Conservation (phyloP, 30 jellyfish, hydroid and myxozoan genomes). For the Mastigias papua region DNA sequence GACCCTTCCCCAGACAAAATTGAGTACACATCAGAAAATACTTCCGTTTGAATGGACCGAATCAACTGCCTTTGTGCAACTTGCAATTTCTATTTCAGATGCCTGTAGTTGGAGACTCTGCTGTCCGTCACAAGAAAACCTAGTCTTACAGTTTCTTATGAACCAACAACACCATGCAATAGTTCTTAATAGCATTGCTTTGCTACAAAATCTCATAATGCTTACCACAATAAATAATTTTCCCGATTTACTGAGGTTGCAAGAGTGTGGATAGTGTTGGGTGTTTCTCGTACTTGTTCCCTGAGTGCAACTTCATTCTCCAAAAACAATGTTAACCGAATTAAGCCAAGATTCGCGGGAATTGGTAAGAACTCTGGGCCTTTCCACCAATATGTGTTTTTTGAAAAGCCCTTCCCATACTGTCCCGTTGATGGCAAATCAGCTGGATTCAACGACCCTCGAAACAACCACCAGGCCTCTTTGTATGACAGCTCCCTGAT, state of each 20-base stretch:
- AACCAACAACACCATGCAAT: slow-evolving; percentile 34
- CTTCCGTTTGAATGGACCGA: slow-evolving; percentile 28
- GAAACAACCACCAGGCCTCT: background rate
- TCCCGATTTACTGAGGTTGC: background rate
- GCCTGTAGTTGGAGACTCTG: background rate
- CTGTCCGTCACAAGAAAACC: background rate
- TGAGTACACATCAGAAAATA: slow-evolving; percentile 8
- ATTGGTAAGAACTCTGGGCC: slow-evolving; percentile 13
- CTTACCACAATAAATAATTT: slow-evolving; percentile 1
- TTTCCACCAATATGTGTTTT: background rate
- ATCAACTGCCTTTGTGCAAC: slow-evolving; percentile 23
- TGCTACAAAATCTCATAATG: background rate
- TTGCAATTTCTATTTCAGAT: slow-evolving; percentile 32
- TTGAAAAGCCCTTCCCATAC: slow-evolving; percentile 17
- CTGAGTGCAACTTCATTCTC: background rate
- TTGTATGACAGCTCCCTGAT: background rate
- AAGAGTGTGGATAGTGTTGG: background rate
- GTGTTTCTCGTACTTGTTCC: slow-evolving; percentile 4
- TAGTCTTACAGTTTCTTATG: background rate
- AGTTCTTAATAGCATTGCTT: background rate
- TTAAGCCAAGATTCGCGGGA: background rate
- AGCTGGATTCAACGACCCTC: background rate
- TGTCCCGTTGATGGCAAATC: slow-evolving; percentile 5
- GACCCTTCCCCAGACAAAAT: background rate
- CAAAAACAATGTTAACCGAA: background rate